Evolutionary conservation across 1,140 invertebrate species (phyloP).

Genomic region (Ganaspis sp.): DNA sequence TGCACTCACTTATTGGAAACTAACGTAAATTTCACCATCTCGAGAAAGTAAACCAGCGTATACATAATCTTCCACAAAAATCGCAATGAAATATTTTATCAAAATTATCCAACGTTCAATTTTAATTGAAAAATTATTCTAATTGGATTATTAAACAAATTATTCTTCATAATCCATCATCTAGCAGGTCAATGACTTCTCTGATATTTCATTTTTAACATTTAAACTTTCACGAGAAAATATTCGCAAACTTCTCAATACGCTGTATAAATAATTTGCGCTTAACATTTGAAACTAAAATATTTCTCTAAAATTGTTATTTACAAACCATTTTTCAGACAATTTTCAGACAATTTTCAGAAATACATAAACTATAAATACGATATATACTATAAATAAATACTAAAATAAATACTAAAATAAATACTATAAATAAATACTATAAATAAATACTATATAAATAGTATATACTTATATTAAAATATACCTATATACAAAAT

Average conservation of each 20-base stretch:
- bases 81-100: not conserved
- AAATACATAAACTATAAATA: too few species aligned
- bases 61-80: not conserved
- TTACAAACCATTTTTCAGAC: too few species aligned
- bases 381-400: too few species aligned
- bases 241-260: not conserved
- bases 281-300: too few species aligned
- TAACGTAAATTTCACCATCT: not conserved
- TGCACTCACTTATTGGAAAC: not conserved
- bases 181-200: not conserved
- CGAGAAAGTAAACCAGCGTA: constrained; percentile 2
- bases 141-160: not conserved
- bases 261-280: too few species aligned
- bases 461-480: too few species aligned
- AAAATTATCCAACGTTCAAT: not conserved
- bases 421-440: too few species aligned
- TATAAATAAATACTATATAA: too few species aligned
- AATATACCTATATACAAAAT: too few species aligned
- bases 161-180: not conserved
- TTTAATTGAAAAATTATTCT: not conserved
- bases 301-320: too few species aligned
- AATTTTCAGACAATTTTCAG: too few species aligned
- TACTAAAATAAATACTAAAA: too few species aligned
- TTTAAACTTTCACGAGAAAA: not conserved
- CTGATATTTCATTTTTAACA: not conserved